These are phyloP conservation scores for Oxyruncus cristatus DNA, from an alignment of 2,113 vertebrate species.

Conservation along the genomic window DNA sequence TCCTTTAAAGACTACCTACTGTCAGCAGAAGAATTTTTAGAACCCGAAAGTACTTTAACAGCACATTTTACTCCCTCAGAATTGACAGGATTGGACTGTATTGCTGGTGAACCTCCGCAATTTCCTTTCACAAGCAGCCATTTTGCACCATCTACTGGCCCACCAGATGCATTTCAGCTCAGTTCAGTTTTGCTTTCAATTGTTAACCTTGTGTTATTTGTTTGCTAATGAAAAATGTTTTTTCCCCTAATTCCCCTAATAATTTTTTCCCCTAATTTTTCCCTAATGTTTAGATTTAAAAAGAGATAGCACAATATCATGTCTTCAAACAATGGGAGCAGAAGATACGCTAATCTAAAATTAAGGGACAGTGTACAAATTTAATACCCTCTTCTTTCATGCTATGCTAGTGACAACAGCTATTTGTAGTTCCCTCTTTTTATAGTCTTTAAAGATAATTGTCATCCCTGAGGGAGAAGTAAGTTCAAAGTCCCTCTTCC, in stretches of 20 bases:
- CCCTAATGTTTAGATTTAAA: background rate
- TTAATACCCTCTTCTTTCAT: background rate
- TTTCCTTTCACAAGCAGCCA: background rate
- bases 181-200: background rate
- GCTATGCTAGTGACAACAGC: background rate
- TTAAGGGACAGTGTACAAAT: background rate
- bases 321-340: background rate
- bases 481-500: background rate
- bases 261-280: too few relatives aligned
- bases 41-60: background rate
- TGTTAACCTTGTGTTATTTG: background rate
- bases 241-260: too few relatives aligned
- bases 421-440: background rate
- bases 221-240: background rate
- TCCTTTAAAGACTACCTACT: background rate
- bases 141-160: slow-evolving; percentile 66
- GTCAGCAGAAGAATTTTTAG: background rate
- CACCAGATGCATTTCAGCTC: background rate
- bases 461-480: background rate
- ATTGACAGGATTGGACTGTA: background rate
- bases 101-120: background rate
- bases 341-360: background rate
- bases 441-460: background rate
- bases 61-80: background rate
- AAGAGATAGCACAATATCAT: background rate